Conservation (phyloP, 2,888 invertebrate genomes). For the Anodontia alba region DNA sequence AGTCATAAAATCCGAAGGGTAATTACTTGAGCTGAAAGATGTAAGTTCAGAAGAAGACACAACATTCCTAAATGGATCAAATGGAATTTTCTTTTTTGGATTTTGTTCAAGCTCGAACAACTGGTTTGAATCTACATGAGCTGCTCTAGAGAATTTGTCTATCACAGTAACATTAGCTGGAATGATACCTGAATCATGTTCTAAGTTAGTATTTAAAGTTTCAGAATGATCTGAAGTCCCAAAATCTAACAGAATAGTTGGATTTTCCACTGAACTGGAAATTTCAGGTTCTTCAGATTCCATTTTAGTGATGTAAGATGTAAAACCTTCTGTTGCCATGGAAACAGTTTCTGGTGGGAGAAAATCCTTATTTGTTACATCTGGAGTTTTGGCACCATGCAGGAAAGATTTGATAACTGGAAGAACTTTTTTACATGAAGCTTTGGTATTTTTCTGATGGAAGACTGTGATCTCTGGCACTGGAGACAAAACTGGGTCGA, state of each 20-base stretch:
- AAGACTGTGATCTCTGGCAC: slow-evolving; percentile 68
- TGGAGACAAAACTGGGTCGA: slow-evolving; percentile 63
- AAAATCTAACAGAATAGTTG: slow-evolving; percentile 52
- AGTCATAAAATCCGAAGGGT: background rate
- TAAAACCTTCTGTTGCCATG: slow-evolving; percentile 47
- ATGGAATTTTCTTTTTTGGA: background rate
- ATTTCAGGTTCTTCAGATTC: background rate
- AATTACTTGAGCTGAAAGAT: background rate
- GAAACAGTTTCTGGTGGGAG: slow-evolving; percentile 40
- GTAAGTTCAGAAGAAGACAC: background rate
- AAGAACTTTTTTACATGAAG: slow-evolving; percentile 82
- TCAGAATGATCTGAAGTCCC: background rate
- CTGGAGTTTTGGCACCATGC: slow-evolving; percentile 49
- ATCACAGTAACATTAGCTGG: background rate
- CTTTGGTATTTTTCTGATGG: slow-evolving; percentile 79
- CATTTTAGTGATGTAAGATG: slow-evolving; percentile 16
- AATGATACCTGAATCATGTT: background rate
- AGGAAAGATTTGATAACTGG: slow-evolving; percentile 78
- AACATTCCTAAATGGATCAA: slow-evolving; percentile 6
- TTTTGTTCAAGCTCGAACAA: background rate
- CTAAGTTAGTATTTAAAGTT: background rate
- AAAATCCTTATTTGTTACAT: slow-evolving; percentile 51
- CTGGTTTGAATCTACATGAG: background rate
- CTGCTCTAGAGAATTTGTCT: background rate
- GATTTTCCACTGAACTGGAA: slow-evolving; percentile 18